Conservation (phyloP, 2,113 vertebrate species). For the Osmerus eperlanus region DNA sequence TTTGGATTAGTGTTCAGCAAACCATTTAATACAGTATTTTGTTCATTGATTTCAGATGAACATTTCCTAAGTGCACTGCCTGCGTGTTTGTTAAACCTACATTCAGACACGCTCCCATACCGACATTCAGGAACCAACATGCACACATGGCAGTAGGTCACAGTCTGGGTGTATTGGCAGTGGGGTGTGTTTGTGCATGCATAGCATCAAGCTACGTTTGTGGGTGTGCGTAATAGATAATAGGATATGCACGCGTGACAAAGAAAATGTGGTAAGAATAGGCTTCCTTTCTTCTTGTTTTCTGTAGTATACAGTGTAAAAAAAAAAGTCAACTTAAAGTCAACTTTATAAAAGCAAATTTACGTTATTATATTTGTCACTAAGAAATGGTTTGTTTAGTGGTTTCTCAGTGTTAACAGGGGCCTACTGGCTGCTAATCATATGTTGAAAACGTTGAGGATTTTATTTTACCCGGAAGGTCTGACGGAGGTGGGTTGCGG, state of each 20-base stretch:
- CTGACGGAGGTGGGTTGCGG: slow-evolving; percentile 66
- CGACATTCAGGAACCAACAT: slow-evolving; percentile 15
- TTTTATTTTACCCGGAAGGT: slow-evolving; percentile 61
- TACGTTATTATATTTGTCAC: slow-evolving; percentile 20
- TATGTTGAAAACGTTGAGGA: slow-evolving; percentile 50
- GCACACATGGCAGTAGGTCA: too few species aligned
- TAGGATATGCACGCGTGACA: too few species aligned
- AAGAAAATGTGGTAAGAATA: too few species aligned
- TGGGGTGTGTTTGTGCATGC: slow-evolving; percentile 19
- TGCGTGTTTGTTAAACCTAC: slow-evolving; percentile 7
- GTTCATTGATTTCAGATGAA: slow-evolving; percentile 1
- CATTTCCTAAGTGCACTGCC: slow-evolving; percentile 1
- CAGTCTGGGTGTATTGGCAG: slow-evolving; percentile 8
- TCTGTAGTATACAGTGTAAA: slow-evolving; percentile 1
- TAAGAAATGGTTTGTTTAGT: slow-evolving; percentile 46
- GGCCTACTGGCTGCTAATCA: slow-evolving; percentile 50
- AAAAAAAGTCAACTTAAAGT: slow-evolving; percentile 29
- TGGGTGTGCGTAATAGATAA: neutral
- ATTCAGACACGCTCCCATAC: neutral
- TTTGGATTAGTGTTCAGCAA: slow-evolving; percentile 13
- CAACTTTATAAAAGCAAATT: slow-evolving; percentile 21
- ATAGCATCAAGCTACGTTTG: slow-evolving; percentile 45
- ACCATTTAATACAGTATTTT: slow-evolving; percentile 1
- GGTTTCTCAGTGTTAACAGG: slow-evolving; percentile 30
- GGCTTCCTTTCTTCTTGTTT: too few species aligned